Base-by-base conservation (phyloP, 2,113 vertebrate genomes). In the Pheucticus melanocephalus region DNA sequence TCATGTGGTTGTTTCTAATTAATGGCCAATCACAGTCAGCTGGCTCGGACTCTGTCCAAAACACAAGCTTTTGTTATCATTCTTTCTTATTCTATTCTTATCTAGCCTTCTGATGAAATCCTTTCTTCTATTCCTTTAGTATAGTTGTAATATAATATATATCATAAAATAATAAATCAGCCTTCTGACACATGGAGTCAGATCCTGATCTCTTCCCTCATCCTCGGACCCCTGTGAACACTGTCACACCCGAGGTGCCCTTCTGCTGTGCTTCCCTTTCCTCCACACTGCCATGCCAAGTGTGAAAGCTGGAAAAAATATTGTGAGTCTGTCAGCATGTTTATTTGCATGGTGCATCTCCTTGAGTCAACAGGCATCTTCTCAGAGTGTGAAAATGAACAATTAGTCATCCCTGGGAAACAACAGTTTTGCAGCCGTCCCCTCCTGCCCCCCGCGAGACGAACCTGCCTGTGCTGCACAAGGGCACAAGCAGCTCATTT, bases 391-490 rank as follows among this genome's bases (percentile, higher is more conserved):
- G 71, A 82, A 96, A 91, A 65, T 39, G 64, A 97, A 45, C 73
- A 89, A 79, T 95, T 95, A 84, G 51, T 80, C 92, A 78, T 91
- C 48, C 66, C 71, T 12, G 8, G 77, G 92, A 90, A 95, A 75
- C 60, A 96, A 68, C 25, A 51, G 65, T 88, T 92, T 63, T 42
- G 65, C 51, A 61, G 68, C 28, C 15, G 0, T 73, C 9, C 35
- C 50, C 61, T 83, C 57, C 35, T 7, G 5, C 14, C 25, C 54
- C 44, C 16, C 12, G 4, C 18, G 54, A 92, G 50, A 59, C n/a
- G 39, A 35, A 75, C 47, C 69, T 88, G 64, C 0, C 59, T 1
- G 10, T 4, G 7, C 17, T 40, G 23, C 19, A 21, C 66, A 22
- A 48, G n/a, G 92, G 44, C n/a, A 91, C 56, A 10, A 40, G 42